Evolutionary conservation across 2,113 vertebrate genomes (phyloP).

Genomic region (Cochlearius cochlearius): DNA sequence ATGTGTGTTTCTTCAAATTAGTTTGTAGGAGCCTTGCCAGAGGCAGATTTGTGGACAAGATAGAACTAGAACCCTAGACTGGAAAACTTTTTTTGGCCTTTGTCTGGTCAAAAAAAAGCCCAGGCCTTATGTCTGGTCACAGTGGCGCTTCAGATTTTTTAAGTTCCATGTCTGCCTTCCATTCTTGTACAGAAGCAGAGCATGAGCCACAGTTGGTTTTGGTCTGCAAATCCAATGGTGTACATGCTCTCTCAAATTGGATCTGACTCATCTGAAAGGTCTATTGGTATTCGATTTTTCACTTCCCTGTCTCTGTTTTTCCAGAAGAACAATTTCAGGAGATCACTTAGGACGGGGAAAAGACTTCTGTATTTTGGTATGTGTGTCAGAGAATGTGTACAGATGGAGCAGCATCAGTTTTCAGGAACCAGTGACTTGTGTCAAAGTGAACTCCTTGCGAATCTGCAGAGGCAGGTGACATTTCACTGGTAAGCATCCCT

Average conservation of each 20-base stretch:
- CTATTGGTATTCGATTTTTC: neutral
- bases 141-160: neutral
- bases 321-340: neutral
- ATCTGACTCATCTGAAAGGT: neutral
- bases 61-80: neutral
- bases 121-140: neutral
- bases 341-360: neutral
- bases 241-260: neutral
- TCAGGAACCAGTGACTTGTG: neutral
- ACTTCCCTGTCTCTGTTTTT: neutral
- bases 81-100: neutral
- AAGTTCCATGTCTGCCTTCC: neutral
- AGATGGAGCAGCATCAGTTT: neutral
- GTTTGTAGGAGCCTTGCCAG: neutral
- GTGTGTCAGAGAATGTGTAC: neutral
- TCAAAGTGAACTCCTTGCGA: fast-evolving
- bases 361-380: neutral
- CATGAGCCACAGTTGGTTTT: neutral
- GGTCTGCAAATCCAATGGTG: neutral
- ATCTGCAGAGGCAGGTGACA: neutral
- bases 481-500: neutral
- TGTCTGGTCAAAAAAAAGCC: neutral
- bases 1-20: neutral
- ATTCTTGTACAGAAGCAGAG: neutral
- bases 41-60: neutral